These are phyloP conservation scores for Eristalis pertinax DNA, from an alignment of 2,888 invertebrate genomes.

Conservation along the genomic window DNA sequence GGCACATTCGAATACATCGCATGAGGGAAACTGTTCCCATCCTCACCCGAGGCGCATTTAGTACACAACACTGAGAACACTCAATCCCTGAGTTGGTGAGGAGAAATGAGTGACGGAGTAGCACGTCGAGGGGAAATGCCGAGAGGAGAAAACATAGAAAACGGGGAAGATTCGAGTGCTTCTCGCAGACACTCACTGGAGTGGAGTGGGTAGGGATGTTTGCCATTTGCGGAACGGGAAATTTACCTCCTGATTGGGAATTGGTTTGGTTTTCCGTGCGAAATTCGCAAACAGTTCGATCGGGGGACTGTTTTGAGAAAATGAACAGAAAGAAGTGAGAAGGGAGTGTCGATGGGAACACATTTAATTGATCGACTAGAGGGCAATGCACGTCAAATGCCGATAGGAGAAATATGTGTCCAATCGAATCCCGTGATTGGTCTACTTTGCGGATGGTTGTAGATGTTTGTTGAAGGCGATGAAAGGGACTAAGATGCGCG, in stretches of 20 bases:
- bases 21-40: background rate
- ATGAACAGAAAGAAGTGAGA: too few relatives aligned
- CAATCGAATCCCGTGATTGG: too few relatives aligned
- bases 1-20: slow-evolving; percentile 33
- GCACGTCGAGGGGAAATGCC: background rate
- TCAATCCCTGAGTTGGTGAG: background rate
- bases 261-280: background rate
- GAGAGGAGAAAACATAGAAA: slow-evolving; percentile 51
- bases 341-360: too few relatives aligned
- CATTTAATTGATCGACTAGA: too few relatives aligned
- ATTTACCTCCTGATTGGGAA: background rate
- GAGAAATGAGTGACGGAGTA: slow-evolving; percentile 29
- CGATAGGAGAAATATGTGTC: too few relatives aligned
- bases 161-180: slow-evolving; percentile 24
- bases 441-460: too few relatives aligned
- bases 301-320: background rate
- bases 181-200: slow-evolving; percentile 6
- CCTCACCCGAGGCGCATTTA: slow-evolving; percentile 40
- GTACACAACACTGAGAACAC: background rate
- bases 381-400: too few relatives aligned
- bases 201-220: background rate
- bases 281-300: background rate
- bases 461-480: too few relatives aligned
- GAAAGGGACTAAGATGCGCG: too few relatives aligned
- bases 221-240: background rate